Evolutionary conservation across 2,113 vertebrate species (phyloP).

Genomic region (Oostethus manadensis): DNA sequence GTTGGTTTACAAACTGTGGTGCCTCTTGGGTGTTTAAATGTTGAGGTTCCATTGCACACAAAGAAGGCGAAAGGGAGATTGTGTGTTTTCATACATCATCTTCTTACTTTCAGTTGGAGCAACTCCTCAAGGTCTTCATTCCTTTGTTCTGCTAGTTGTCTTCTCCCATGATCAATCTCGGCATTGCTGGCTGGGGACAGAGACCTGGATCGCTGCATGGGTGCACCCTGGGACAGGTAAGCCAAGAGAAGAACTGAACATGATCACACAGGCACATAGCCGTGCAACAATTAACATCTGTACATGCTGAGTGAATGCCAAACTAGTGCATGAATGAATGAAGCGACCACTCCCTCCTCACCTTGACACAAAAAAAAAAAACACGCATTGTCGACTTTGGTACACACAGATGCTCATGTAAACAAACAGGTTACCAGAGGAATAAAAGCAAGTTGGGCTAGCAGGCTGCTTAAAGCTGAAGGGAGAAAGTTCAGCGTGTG

Average conservation of each 20-base stretch:
- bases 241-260: conserved; percentile 62
- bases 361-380: conserved; percentile 29
- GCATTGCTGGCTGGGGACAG: conserved; percentile 83
- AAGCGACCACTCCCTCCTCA: conserved; percentile 73
- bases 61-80: background rate
- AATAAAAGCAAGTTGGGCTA: conserved; percentile 87
- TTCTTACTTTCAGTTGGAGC: conserved; percentile 80
- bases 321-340: conserved; percentile 61
- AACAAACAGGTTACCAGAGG: conserved; percentile 86
- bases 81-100: conserved; percentile 13
- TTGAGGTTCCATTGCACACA: background rate
- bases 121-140: conserved; percentile 82
- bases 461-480: conserved; percentile 72
- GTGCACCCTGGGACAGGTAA: conserved; percentile 82
- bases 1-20: background rate
- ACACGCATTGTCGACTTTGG: conserved; percentile 33
- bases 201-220: conserved; percentile 90
- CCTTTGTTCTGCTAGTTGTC: conserved; percentile 73
- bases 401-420: conserved; percentile 52
- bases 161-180: conserved; percentile 65
- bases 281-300: conserved; percentile 90
- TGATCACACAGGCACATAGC: conserved; percentile 75
- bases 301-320: conserved; percentile 83
- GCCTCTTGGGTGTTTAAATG: background rate
- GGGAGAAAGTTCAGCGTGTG: conserved; percentile 41